Conservation (phyloP, 1,140 invertebrate genomes). For the Zaprionus ghesquierei region DNA sequence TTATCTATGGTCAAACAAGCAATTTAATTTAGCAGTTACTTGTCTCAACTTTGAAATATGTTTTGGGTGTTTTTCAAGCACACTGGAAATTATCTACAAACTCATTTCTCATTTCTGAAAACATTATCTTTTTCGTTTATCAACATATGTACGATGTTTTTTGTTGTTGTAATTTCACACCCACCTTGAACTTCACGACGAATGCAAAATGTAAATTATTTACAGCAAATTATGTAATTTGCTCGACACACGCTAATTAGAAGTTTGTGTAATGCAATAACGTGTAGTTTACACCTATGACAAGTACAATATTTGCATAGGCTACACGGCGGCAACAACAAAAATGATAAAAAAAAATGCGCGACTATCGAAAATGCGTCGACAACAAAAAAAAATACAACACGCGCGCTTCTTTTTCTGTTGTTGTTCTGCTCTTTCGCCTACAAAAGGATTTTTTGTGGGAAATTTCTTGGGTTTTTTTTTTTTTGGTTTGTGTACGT, state of each 20-base stretch:
- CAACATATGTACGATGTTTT: not conserved
- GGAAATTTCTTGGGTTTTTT: not conserved
- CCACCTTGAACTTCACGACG: slow-evolving; percentile 61
- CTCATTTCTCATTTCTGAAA: no score
- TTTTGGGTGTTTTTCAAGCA: no score
- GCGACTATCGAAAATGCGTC: slow-evolving; percentile 12
- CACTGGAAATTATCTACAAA: no score
- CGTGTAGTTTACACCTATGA: slow-evolving; percentile 22
- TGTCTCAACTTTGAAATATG: no score
- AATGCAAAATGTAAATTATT: slow-evolving; percentile 43
- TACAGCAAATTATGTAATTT: slow-evolving; percentile 67
- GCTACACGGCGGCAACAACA: not conserved
- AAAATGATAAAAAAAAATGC: slow-evolving; percentile 30
- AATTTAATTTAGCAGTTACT: no score
- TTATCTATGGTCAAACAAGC: no score
- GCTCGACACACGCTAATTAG: slow-evolving; percentile 40
- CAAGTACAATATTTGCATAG: slow-evolving; percentile 35
- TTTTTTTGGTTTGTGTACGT: no score
- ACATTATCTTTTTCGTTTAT: not conserved
- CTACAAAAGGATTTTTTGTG: not conserved
- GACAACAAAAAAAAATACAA: not conserved
- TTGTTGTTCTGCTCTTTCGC: not conserved
- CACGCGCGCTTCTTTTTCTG: slow-evolving; percentile 3
- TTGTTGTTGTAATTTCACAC: slow-evolving; percentile 24
- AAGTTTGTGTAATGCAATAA: slow-evolving; percentile 24